phyloP scores from a whole-genome alignment of 1,140 invertebrate genomes.

The Lerema accius region DNA sequence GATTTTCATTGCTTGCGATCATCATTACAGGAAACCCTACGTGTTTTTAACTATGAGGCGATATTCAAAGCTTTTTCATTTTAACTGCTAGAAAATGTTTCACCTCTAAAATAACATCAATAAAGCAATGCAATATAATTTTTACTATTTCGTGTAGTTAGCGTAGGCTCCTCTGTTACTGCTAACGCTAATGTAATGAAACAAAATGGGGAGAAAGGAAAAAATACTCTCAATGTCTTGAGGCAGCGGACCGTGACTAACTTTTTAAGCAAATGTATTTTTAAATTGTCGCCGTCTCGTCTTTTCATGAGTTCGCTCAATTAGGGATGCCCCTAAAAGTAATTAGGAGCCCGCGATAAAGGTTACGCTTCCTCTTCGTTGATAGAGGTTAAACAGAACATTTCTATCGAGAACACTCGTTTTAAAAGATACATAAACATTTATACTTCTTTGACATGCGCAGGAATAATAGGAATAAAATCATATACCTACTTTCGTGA shows the following conservation, averaged over 20 bases:
- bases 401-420: neutral
- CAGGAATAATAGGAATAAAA: no score
- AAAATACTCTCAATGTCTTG: conserved; percentile 32
- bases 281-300: conserved; percentile 32
- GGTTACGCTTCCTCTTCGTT: neutral
- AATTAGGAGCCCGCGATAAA: conserved; percentile 14
- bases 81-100: no score
- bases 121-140: neutral
- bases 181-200: conserved; percentile 27
- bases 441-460: neutral
- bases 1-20: no score
- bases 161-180: conserved; percentile 6
- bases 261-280: conserved; percentile 31
- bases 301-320: conserved; percentile 29
- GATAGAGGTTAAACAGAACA: neutral
- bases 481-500: no score
- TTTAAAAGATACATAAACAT: no score
- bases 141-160: neutral
- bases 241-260: conserved; percentile 23
- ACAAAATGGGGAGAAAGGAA: conserved; percentile 17
- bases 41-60: no score
- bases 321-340: conserved; percentile 25
- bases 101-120: no score
- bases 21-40: no score
- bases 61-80: no score